Base-by-base conservation (phyloP, 2,113 vertebrate species). In the Chaetops frenatus region DNA sequence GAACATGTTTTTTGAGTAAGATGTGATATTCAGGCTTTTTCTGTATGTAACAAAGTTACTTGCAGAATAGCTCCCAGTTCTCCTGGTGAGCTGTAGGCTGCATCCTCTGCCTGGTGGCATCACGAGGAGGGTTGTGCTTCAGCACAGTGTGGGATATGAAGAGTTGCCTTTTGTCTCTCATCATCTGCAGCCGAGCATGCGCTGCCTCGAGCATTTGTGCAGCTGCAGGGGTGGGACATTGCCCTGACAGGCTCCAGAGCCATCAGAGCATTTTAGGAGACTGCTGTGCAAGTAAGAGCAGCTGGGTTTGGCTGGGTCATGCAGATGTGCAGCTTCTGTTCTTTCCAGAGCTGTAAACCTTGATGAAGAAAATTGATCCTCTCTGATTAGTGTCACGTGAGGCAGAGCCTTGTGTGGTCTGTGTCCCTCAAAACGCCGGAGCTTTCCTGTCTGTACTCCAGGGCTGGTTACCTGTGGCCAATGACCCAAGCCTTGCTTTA, bases 261-360 rank as follows among this genome's bases (percentile, higher is more conserved):
- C 7, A 51, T 6, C 0, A 0, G 7, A 21, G 73, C 5, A 0
- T 57, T 91, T 66, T 10, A 19, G 67, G 77, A 92, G 51, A 20
- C 54, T 65, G 45, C 25, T 36, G 35, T 83, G 81, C 86, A 50
- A 42, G 64, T 83, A 35, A 0, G 0, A 91, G 69, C 80, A 48
- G 54, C 65, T 83, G 85, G 33, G 50, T 64, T 62, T 81, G 86
- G 18, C 76, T 70, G 36, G 64, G n/a, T 61, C 61, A 5, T 57
- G 38, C 65, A 60, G 51, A 58, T 84, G 77, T 71, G 61, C n/a
- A 76, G 57, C 44, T 89, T 51, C 47, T 78, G 18, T 40, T 53
- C 51, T 74, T 84, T 53, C 28, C 29, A 33, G 50, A 57, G 15
- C 19, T 48, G 28, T 66, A 50, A 61, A 31, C 31, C 67, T 73